Percentiles rank a stretch among this genome's conserved stretches.
These are phyloP conservation scores for Drosophila orosa DNA, from an alignment of 1,140 invertebrate species.

Conservation along the genomic window DNA sequence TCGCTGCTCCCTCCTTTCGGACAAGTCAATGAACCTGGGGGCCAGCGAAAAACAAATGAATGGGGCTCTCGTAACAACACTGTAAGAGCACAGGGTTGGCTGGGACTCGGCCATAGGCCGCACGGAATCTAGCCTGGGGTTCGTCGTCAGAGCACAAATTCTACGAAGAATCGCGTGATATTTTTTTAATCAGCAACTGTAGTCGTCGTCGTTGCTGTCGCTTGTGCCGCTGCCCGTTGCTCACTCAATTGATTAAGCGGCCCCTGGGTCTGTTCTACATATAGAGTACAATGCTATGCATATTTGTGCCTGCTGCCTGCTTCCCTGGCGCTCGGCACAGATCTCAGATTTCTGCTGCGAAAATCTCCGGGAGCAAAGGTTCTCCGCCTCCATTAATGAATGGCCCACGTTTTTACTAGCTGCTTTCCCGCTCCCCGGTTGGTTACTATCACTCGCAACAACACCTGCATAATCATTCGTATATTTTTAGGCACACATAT, in stretches of 20 bases:
- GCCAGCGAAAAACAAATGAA: slow-evolving; percentile 30
- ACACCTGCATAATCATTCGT: slow-evolving; percentile 4
- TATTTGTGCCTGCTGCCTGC: slow-evolving; percentile 6
- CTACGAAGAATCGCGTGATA: slow-evolving; percentile 77
- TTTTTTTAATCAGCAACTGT: slow-evolving; percentile 72
- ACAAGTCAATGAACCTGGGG: slow-evolving; percentile 49
- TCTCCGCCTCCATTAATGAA: slow-evolving; percentile 59
- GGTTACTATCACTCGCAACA: slow-evolving; percentile 24
- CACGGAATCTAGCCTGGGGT: slow-evolving; percentile 28
- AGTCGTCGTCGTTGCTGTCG: slow-evolving; percentile 36
- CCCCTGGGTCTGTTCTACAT: slow-evolving; percentile 45
- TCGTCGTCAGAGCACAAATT: slow-evolving; percentile 67
- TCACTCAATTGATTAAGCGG: slow-evolving; percentile 76
- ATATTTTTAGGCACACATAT: slow-evolving; percentile 19
- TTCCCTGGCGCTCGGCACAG: slow-evolving; percentile 43
- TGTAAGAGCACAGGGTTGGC: slow-evolving; percentile 27
- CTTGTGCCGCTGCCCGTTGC: slow-evolving; percentile 30
- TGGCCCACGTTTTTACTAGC: slow-evolving; percentile 47
- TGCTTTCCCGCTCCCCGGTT: slow-evolving; percentile 9
- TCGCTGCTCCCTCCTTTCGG: slow-evolving; percentile 10
- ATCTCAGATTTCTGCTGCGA: slow-evolving; percentile 49
- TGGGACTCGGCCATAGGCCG: slow-evolving; percentile 15
- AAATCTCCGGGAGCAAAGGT: slow-evolving; percentile 83
- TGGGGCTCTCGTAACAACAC: slow-evolving; percentile 42
- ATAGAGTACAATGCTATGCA: slow-evolving; percentile 47